phyloP scores from a whole-genome alignment of 2,797 vertebrate genomes.

The Pterois miles region DNA sequence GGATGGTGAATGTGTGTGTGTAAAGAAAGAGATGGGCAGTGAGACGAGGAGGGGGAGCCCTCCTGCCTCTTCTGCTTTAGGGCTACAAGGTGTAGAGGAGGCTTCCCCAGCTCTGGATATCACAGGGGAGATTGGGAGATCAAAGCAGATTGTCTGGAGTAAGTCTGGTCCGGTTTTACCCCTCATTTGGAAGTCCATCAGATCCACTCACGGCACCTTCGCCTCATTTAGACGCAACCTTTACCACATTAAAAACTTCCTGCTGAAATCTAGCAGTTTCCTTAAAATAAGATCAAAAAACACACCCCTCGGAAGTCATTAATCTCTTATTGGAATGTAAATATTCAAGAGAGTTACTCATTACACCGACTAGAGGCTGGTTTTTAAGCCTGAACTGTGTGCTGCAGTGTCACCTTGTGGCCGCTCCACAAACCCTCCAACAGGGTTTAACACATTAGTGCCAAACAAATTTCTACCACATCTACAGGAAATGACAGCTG shows the following conservation, averaged over 20 bases:
- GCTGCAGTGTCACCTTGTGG: conserved; percentile 74
- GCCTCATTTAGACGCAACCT: conserved; percentile 53
- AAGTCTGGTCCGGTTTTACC: conserved; percentile 69
- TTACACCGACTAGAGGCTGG: conserved; percentile 3
- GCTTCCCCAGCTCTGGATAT: conserved; percentile 64
- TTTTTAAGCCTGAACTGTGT: conserved; percentile 16
- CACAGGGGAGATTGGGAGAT: conserved; percentile 78
- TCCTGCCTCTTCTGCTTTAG: conserved; percentile 73
- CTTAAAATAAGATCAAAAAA: conserved; percentile 17
- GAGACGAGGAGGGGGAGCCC: conserved; percentile 39
- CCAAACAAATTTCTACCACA: not conserved
- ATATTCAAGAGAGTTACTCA: conserved; percentile 49
- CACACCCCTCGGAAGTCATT: conserved; percentile 17
- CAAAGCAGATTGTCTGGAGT: conserved; percentile 78
- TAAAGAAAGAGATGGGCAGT: conserved; percentile 51
- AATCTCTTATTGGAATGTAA: conserved; percentile 41
- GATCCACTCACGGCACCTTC: conserved; percentile 52
- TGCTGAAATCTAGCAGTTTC: conserved; percentile 49
- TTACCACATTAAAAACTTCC: conserved; percentile 61
- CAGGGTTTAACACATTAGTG: not conserved
- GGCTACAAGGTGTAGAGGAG: conserved; percentile 79
- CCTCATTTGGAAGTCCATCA: conserved; percentile 80
- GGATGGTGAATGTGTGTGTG: conserved; percentile 43
- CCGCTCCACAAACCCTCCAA: not conserved
- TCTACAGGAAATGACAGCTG: conserved; percentile 30